Percentiles rank a stretch among this genome's conserved stretches.
phyloP scores from a whole-genome alignment of 1,140 invertebrate species.

The Bactericera cockerelli region DNA sequence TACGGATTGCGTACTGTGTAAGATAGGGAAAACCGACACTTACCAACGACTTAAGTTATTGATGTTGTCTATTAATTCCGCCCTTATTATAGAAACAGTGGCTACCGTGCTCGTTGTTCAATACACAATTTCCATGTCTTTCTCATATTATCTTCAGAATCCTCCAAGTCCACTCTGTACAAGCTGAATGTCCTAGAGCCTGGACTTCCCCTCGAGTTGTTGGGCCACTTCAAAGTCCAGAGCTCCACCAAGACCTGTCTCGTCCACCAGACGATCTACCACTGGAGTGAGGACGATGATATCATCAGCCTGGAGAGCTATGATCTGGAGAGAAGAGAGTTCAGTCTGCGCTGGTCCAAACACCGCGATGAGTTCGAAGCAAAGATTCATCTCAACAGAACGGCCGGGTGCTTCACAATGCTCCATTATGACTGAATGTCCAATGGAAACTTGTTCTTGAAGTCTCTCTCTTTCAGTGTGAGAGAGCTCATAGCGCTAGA shows the following conservation, averaged over 20 bases:
- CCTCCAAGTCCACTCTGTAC: neutral
- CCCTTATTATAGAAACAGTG: too few species aligned
- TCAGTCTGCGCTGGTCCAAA: slow-evolving; percentile 16
- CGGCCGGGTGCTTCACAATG: neutral
- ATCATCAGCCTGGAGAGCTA: slow-evolving; percentile 20
- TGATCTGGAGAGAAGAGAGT: slow-evolving; percentile 16
- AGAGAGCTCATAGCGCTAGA: too few species aligned
- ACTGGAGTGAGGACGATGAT: slow-evolving; percentile 19
- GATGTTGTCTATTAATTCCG: too few species aligned
- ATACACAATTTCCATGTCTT: too few species aligned
- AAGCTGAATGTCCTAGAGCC: neutral
- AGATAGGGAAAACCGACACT: too few species aligned
- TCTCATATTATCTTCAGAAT: too few species aligned
- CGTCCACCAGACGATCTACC: slow-evolving; percentile 20
- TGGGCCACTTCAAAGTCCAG: slow-evolving; percentile 20
- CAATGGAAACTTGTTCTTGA: too few species aligned
- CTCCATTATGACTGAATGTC: neutral
- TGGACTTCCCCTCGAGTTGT: slow-evolving; percentile 2
- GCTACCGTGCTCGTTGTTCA: too few species aligned
- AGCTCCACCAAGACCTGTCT: slow-evolving; percentile 23
- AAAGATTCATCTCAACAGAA: slow-evolving; percentile 1
- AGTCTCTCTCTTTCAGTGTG: too few species aligned
- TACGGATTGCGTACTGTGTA: too few species aligned
- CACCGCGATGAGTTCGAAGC: neutral
- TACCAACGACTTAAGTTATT: too few species aligned